These are phyloP conservation scores for Coilia nasus DNA, from an alignment of 2,797 vertebrate species.

Conservation along the genomic window DNA sequence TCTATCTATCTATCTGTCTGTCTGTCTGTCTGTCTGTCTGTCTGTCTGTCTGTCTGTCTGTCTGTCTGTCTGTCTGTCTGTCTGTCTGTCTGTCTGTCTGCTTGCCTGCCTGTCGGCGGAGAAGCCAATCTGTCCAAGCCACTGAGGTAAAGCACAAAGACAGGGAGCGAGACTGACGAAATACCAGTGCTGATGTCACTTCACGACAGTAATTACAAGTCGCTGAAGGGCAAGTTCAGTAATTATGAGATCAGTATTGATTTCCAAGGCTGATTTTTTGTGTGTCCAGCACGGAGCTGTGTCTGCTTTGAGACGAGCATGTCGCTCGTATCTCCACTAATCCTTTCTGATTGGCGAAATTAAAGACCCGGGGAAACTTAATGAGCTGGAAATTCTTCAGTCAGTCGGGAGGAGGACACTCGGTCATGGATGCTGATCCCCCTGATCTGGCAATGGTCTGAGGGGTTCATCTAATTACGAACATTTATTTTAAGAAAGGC, in stretches of 20 bases:
- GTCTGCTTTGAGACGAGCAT: not conserved
- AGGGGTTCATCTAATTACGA: not conserved
- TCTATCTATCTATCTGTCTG: no score
- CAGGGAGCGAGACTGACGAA: not conserved
- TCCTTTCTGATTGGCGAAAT: slow-evolving; percentile 8
- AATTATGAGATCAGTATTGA: slow-evolving; percentile 15
- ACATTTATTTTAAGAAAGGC: not conserved
- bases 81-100: not conserved
- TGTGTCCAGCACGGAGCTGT: not conserved
- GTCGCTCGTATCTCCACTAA: not conserved
- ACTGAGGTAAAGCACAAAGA: not conserved
- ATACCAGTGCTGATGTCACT: not conserved
- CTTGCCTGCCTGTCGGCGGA: not conserved
- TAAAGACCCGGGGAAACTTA: not conserved
- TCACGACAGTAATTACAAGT: not conserved
- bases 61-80: not conserved
- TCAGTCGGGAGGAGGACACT: not conserved
- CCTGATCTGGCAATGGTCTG: not conserved
- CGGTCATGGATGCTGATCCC: not conserved
- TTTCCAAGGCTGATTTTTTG: not conserved
- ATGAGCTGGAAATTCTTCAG: slow-evolving; percentile 19
- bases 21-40: not conserved
- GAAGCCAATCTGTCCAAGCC: not conserved
- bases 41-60: no score
- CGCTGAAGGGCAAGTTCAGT: not conserved